phyloP scores from a whole-genome alignment of 2,888 invertebrate genomes.

The Congeria kusceri region DNA sequence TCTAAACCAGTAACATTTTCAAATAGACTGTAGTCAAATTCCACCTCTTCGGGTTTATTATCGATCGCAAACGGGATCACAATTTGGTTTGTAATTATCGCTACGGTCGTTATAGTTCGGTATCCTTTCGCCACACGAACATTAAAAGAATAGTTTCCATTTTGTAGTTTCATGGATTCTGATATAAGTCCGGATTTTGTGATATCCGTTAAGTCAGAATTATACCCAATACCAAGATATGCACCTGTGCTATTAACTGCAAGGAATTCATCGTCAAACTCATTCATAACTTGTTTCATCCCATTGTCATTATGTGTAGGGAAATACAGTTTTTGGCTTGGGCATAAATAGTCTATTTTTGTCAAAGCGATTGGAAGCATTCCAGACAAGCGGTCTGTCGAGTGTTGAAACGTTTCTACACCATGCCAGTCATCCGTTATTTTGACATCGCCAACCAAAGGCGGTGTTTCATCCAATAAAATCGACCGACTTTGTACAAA shows the following conservation, averaged over 20 bases:
- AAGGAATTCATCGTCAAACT: slow-evolving; percentile 35
- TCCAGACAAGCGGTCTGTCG: slow-evolving; percentile 42
- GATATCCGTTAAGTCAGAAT: slow-evolving; percentile 39
- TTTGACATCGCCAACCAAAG: slow-evolving; percentile 61
- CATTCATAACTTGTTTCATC: not conserved
- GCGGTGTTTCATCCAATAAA: slow-evolving; percentile 54
- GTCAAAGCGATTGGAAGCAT: slow-evolving; percentile 55
- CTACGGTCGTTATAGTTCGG: slow-evolving; percentile 40
- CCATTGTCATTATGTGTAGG: not conserved
- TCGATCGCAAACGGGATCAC: slow-evolving; percentile 40
- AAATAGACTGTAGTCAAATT: slow-evolving; percentile 41
- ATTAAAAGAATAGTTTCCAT: slow-evolving; percentile 46
- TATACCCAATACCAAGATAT: slow-evolving; percentile 55
- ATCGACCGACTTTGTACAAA: slow-evolving; percentile 38
- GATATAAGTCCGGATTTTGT: slow-evolving; percentile 40
- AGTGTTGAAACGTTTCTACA: slow-evolving; percentile 49
- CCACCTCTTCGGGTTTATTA: slow-evolving; percentile 44
- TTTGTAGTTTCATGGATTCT: slow-evolving; percentile 11
- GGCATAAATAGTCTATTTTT: slow-evolving; percentile 42
- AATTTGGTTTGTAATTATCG: slow-evolving; percentile 34
- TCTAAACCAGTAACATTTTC: slow-evolving; percentile 45
- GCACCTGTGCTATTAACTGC: slow-evolving; percentile 40
- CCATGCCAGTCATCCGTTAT: slow-evolving; percentile 55
- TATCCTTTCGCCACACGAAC: slow-evolving; percentile 28
- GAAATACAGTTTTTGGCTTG: slow-evolving; percentile 38